These are phyloP conservation scores for Leptobrachium ailaonicum DNA, from an alignment of 2,113 vertebrate species.

Conservation along the genomic window DNA sequence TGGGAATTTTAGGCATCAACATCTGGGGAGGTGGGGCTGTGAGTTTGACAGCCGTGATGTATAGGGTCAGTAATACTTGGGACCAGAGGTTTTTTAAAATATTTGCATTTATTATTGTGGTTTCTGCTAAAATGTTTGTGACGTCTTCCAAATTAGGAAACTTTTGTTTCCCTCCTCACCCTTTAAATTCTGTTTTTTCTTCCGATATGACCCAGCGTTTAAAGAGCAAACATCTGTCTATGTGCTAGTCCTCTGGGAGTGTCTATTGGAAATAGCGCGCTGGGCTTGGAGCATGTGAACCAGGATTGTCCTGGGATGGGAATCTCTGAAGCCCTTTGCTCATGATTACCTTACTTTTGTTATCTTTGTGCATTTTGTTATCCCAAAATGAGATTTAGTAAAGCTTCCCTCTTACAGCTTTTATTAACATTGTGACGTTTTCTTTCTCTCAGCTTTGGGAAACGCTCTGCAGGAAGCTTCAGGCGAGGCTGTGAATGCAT, in stretches of 20 bases:
- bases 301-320: conserved; percentile 5
- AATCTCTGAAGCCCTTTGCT: rapidly evolving
- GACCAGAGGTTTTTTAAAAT: no score
- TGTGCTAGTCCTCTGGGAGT: conserved; percentile 25
- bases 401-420: conserved; percentile 44
- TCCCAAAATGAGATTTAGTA: conserved; percentile 34
- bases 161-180: not conserved
- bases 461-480: conserved; percentile 93
- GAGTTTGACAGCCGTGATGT: no score
- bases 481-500: conserved; percentile 98
- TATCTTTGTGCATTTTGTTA: not conserved
- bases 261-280: not conserved
- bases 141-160: not conserved
- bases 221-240: conserved; percentile 38
- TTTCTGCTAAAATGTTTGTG: not conserved
- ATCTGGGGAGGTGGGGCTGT: no score
- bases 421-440: conserved; percentile 47
- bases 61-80: no score
- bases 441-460: conserved; percentile 82
- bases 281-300: conserved; percentile 25
- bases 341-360: not conserved
- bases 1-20: no score
- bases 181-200: not conserved
- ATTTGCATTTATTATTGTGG: no score
- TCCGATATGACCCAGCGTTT: conserved; percentile 2